Evolutionary conservation across 2,888 invertebrate species (phyloP).

Genomic region (Mesoligia furuncula): DNA sequence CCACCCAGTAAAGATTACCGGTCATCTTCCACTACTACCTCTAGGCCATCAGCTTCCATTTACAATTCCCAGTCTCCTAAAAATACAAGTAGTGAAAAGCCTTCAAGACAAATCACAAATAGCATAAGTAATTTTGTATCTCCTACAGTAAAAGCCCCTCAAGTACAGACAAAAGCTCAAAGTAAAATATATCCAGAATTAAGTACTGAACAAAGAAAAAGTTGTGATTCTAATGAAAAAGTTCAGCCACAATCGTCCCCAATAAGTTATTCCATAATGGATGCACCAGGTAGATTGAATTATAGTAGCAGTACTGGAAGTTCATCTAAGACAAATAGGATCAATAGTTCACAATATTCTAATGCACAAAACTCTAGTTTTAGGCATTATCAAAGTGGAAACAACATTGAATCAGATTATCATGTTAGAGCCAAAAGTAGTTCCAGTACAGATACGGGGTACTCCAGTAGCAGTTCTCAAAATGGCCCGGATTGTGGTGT

Average conservation of each 20-base stretch:
- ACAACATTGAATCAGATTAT: slow-evolving; percentile 91
- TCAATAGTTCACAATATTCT: slow-evolving; percentile 89
- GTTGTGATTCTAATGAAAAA: slow-evolving; percentile 89
- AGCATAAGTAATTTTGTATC: slow-evolving; percentile 89
- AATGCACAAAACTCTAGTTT: slow-evolving; percentile 89
- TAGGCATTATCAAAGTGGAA: slow-evolving; percentile 92
- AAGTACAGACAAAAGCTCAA: slow-evolving; percentile 94
- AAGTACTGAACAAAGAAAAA: slow-evolving; percentile 88
- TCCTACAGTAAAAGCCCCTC: slow-evolving; percentile 88
- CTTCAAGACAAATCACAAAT: slow-evolving; percentile 77
- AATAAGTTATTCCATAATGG: slow-evolving; percentile 94
- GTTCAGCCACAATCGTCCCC: slow-evolving; percentile 92
- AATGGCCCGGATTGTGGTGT: slow-evolving; percentile 92
- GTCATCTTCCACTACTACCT: slow-evolving; percentile 88
- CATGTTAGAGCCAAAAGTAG: slow-evolving; percentile 91
- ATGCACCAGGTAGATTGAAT: slow-evolving; percentile 92
- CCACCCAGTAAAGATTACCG: slow-evolving; percentile 92
- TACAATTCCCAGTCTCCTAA: slow-evolving; percentile 86
- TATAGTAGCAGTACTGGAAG: slow-evolving; percentile 90
- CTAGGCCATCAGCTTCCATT: slow-evolving; percentile 85
- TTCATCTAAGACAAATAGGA: slow-evolving; percentile 87
- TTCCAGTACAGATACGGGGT: slow-evolving; percentile 91
- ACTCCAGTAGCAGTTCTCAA: slow-evolving; percentile 91
- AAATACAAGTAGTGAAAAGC: slow-evolving; percentile 81
- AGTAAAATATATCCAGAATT: slow-evolving; percentile 94